Evolutionary conservation across 2,888 invertebrate genomes (phyloP).

Genomic region (Amiota minor): DNA sequence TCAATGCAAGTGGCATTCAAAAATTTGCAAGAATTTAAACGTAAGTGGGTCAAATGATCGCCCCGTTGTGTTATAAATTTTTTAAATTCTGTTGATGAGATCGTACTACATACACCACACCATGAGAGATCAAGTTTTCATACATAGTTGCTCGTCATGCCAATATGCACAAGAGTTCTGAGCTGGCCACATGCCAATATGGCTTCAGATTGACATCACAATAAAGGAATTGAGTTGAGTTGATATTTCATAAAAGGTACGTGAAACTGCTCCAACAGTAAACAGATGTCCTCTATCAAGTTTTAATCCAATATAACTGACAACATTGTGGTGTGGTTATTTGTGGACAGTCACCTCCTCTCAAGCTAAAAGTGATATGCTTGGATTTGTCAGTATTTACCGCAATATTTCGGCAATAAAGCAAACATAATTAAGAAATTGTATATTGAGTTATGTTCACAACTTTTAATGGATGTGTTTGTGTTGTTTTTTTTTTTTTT

Average conservation of each 20-base stretch:
- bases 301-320: too few relatives aligned
- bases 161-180: conserved; percentile 77
- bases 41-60: conserved; percentile 81
- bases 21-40: conserved; percentile 86
- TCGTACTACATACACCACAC: conserved; percentile 83
- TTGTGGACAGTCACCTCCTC: too few relatives aligned
- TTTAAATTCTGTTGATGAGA: conserved; percentile 75
- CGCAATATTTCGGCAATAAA: too few relatives aligned
- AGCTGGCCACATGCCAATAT: conserved; percentile 84
- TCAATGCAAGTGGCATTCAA: conserved; percentile 80
- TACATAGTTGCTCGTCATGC: conserved; percentile 77
- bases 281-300: too few relatives aligned
- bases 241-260: conserved; percentile 81
- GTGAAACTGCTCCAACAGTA: conserved; percentile 84
- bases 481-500: too few relatives aligned
- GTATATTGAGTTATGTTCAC: too few relatives aligned
- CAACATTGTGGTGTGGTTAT: too few relatives aligned
- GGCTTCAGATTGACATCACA: conserved; percentile 86
- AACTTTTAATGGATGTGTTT: too few relatives aligned
- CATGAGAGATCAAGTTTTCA: conserved; percentile 90
- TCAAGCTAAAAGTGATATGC: too few relatives aligned
- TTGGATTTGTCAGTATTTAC: too few relatives aligned
- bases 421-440: too few relatives aligned
- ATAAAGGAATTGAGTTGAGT: conserved; percentile 85
- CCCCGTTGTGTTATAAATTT: conserved; percentile 76